Conservation (phyloP, 2,113 vertebrate species). For the Corythoichthys haematopterus region DNA sequence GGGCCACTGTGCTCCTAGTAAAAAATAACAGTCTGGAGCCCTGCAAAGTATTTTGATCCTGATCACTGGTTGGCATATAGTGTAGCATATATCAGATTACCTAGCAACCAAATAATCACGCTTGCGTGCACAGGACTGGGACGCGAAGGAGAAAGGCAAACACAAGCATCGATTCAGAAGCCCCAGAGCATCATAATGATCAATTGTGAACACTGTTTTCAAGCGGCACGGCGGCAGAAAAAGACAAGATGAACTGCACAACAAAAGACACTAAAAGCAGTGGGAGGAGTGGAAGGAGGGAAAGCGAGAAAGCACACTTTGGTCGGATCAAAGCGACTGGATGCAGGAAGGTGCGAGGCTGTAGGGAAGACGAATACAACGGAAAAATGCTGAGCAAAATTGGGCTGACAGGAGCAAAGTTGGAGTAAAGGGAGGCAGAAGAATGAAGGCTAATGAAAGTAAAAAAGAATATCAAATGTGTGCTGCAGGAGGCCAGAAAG, state of each 20-base stretch:
- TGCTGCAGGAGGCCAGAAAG: slow-evolving; percentile 21
- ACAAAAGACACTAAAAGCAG: slow-evolving; percentile 26
- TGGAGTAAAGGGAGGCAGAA: slow-evolving; percentile 38
- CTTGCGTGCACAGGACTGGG: not conserved
- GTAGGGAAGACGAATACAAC: slow-evolving; percentile 18
- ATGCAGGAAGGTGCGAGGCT: slow-evolving; percentile 43
- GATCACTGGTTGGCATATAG: not conserved
- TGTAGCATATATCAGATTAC: not conserved
- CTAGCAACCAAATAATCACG: not conserved
- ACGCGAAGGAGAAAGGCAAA: not conserved
- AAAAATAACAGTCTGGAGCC: too few relatives aligned
- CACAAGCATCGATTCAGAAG: not conserved
- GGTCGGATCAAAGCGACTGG: slow-evolving; percentile 49
- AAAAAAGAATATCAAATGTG: slow-evolving; percentile 29
- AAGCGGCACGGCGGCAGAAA: slow-evolving; percentile 22
- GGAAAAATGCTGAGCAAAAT: slow-evolving; percentile 43
- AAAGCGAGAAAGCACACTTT: slow-evolving; percentile 41
- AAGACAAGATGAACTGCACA: slow-evolving; percentile 14
- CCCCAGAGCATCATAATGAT: slow-evolving; percentile 36
- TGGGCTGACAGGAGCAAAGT: slow-evolving; percentile 39
- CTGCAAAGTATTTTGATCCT: not conserved
- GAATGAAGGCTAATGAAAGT: slow-evolving; percentile 28
- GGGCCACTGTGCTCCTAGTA: too few relatives aligned
- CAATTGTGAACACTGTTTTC: slow-evolving; percentile 39
- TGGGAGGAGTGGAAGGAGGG: slow-evolving; percentile 35